Conservation (phyloP, 2,888 invertebrate genomes). For the Chrysolina americana region DNA sequence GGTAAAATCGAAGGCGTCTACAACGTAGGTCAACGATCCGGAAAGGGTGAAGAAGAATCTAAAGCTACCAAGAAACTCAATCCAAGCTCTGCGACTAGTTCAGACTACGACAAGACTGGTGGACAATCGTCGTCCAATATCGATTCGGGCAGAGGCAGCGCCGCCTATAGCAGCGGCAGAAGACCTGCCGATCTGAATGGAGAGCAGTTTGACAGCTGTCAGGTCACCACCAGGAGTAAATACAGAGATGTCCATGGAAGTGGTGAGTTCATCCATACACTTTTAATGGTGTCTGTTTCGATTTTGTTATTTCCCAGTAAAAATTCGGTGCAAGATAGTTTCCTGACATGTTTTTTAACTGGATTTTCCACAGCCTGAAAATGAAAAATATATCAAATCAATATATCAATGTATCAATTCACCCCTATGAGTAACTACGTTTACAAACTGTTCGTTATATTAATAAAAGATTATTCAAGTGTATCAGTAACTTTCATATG, state of each 20-base stretch:
- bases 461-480: no score
- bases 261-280: slow-evolving; percentile 36
- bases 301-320: no score
- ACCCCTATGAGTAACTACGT: no score
- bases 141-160: slow-evolving; percentile 86
- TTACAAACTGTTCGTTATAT: no score
- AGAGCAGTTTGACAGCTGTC: slow-evolving; percentile 73
- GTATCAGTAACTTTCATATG: no score
- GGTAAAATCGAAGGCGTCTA: slow-evolving; percentile 74
- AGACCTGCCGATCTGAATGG: slow-evolving; percentile 74
- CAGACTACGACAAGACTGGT: slow-evolving; percentile 84
- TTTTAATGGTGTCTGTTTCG: no score
- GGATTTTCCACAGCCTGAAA: no score
- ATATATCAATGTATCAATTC: no score
- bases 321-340: no score
- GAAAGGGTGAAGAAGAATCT: slow-evolving; percentile 70
- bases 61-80: slow-evolving; percentile 67
- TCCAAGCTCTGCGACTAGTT: slow-evolving; percentile 76
- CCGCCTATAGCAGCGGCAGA: slow-evolving; percentile 83
- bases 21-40: slow-evolving; percentile 70
- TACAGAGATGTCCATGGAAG: slow-evolving; percentile 56
- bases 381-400: no score
- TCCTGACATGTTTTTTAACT: no score
- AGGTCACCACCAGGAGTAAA: slow-evolving; percentile 52
- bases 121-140: slow-evolving; percentile 82